These are phyloP conservation scores for Micrasema longulum DNA, from an alignment of 1,140 invertebrate species.

Conservation along the genomic window DNA sequence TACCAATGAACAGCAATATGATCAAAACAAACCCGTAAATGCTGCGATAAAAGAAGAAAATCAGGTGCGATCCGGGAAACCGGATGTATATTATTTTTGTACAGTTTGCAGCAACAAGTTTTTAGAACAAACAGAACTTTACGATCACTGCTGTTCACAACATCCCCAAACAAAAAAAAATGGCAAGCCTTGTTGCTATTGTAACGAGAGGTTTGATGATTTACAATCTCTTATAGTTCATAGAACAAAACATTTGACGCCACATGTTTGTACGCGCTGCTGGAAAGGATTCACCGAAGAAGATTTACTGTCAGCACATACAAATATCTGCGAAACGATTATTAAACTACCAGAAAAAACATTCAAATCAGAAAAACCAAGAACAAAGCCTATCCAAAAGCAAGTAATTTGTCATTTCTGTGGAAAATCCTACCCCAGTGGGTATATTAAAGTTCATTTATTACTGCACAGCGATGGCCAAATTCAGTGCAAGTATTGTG, in stretches of 20 bases:
- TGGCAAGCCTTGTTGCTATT: constrained; percentile 65
- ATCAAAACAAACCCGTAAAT: neutral
- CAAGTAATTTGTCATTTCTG: constrained; percentile 61
- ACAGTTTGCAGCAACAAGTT: constrained; percentile 64
- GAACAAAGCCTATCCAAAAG: constrained; percentile 54
- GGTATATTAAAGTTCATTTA: constrained; percentile 65
- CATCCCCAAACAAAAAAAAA: constrained; percentile 58
- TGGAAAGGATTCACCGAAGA: constrained; percentile 62
- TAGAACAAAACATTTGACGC: constrained; percentile 62
- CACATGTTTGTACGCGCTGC: constrained; percentile 64
- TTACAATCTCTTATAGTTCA: constrained; percentile 62
- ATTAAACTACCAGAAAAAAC: constrained; percentile 57
- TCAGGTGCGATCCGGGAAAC: neutral
- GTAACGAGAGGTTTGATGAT: constrained; percentile 65
- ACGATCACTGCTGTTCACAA: constrained; percentile 59
- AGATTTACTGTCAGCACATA: constrained; percentile 58
- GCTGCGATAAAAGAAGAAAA: constrained; percentile 11
- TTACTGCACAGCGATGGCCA: constrained; percentile 62
- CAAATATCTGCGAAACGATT: constrained; percentile 38
- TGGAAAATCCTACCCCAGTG: constrained; percentile 64
- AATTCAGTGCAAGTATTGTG: constrained; percentile 65
- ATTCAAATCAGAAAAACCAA: constrained; percentile 49
- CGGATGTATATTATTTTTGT: constrained; percentile 52
- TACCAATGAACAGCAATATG: neutral
- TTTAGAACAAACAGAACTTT: constrained; percentile 57